Conservation (phyloP, 2,797 vertebrate genomes). For the Cichlasoma orientale region DNA sequence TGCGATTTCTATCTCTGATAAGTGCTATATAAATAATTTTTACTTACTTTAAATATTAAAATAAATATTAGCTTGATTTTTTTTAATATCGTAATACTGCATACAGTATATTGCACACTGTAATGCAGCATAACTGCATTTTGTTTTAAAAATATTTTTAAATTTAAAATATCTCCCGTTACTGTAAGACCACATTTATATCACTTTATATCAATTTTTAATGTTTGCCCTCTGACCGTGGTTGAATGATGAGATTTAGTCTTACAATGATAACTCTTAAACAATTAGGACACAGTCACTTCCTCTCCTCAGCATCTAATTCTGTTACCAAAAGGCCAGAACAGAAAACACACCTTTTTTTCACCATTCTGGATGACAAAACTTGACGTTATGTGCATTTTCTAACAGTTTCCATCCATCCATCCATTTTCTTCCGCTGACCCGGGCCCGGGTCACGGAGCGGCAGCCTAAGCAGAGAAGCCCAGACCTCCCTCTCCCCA, state of each 20-base stretch:
- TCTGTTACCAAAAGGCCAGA: not conserved
- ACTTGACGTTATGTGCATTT: not conserved
- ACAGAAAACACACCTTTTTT: not conserved
- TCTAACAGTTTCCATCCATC: not conserved
- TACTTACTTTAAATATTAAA: too few species aligned
- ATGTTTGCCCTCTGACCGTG: rapidly evolving
- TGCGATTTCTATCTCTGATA: too few species aligned
- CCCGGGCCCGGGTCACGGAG: too few species aligned
- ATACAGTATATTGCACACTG: not conserved
- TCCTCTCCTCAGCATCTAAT: not conserved
- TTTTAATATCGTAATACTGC: not conserved
- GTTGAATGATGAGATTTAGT: not conserved
- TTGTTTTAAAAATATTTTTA: not conserved
- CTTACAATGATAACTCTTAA: not conserved
- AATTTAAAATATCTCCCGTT: not conserved
- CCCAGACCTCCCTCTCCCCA: too few species aligned
- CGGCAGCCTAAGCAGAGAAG: too few species aligned
- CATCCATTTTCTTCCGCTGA: too few species aligned
- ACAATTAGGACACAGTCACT: not conserved
- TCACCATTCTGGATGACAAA: too few species aligned
- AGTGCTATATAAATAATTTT: too few species aligned
- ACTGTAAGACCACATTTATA: not conserved
- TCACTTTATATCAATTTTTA: not conserved
- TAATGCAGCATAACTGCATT: not conserved
- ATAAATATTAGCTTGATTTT: too few species aligned